Evolutionary conservation across 2,888 invertebrate genomes (phyloP), one percentile per base, ranked within the genome.

Genomic region (Drosophila anomalata): DNA sequence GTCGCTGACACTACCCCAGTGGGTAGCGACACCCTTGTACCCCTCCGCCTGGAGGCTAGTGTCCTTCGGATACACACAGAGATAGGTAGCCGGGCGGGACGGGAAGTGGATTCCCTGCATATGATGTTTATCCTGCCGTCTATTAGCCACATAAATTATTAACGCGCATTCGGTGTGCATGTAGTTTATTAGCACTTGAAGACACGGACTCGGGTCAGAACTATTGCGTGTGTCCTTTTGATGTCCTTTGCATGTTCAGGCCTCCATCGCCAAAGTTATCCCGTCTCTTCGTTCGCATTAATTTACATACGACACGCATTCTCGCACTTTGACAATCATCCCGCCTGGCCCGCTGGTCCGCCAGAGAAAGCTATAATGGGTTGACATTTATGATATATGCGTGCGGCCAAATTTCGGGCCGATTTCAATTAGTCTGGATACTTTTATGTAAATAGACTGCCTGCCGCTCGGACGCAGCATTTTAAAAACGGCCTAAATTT

Each of bases 271-370:
- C 46, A 65, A 63, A 65, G 46, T 63, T 47, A 63, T 60, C 65
- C 50, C 57, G 39, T 75, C 70, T 74, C 72, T 62, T 65, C 60
- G 62, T 73, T 73, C 74, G 72, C 73, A 79, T 78, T 88, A 88
- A 87, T 87, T 87, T 87, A 87, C 89, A 89, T 87, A 87, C 80
- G 87, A 87, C 87, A 87, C 87, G 87, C 89, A 84, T 80, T 78
- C 80, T 73, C 73, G 74, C 79, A 77, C 77, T 87, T 67, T 69
- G 62, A 51, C 51, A 50, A 66, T 68, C 67, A 41, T 63, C 60
- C 53, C 51, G n/a, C 29, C 29, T 29, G 29, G 8, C 29, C 29
- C 8, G 2, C 29, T 3, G 29, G 29, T 29, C 29, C 29, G 59
- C 42, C 47, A 46, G 42, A 44, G 54, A 55, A 22, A 39, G 39